phyloP scores from a whole-genome alignment of 2,888 invertebrate species.

The Brachylomia viminalis region DNA sequence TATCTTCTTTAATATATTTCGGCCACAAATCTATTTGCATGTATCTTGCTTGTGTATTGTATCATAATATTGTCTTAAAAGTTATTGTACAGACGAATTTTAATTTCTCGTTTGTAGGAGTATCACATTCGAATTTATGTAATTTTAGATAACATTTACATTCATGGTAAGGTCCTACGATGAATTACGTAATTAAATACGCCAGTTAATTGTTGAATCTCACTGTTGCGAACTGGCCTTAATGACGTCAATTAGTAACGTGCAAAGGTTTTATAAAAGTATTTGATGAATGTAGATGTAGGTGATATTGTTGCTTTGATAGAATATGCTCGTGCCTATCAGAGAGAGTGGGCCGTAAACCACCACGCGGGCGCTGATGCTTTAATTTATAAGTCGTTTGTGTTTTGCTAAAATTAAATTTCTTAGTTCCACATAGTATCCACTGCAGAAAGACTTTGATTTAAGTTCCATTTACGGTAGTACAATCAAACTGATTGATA shows the following conservation, averaged over 20 bases:
- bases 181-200: conserved; percentile 65
- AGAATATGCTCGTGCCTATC: conserved; percentile 82
- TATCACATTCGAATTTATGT: conserved; percentile 85
- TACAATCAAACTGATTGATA: conserved; percentile 28
- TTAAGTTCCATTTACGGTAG: conserved; percentile 58
- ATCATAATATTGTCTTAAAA: conserved; percentile 66
- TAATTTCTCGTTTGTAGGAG: conserved; percentile 74
- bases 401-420: conserved; percentile 61
- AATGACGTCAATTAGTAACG: conserved; percentile 83
- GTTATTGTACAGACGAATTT: conserved; percentile 76
- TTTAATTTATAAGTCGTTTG: conserved; percentile 65
- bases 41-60: conserved; percentile 74
- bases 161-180: conserved; percentile 69
- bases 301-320: conserved; percentile 73
- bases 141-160: conserved; percentile 86
- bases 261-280: conserved; percentile 80
- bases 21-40: conserved; percentile 86
- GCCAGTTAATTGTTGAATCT: conserved; percentile 69
- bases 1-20: conserved; percentile 82
- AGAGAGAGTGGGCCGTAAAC: too few species aligned
- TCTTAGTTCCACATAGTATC: conserved; percentile 73
- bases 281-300: conserved; percentile 74
- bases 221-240: conserved; percentile 73
- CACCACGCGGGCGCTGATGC: too few species aligned
- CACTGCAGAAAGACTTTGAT: conserved; percentile 53